Evolutionary conservation across 1,140 invertebrate genomes (phyloP), one percentile per base, ranked within the genome.

Genomic region (Rhyacophila brunnea): DNA sequence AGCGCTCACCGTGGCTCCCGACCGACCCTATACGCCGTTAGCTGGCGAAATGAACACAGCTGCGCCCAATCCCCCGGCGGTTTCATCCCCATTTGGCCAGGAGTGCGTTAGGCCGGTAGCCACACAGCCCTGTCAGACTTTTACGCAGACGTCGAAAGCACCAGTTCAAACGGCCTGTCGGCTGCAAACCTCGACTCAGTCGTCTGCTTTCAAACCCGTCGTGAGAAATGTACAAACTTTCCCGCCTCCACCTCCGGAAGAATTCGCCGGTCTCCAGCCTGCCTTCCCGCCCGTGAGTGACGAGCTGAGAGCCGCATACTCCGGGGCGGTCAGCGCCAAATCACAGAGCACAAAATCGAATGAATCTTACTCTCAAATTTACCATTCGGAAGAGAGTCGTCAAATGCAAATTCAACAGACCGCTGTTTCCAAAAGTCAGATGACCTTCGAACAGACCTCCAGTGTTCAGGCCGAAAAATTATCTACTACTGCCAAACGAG

Each of bases 1-100:
- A 52, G 88, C 88, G 2, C 67, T 91, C n/a, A 87, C 82, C 34
- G 86, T 84, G 53, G 89, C 88, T 1, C 85, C 88, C 2, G 85
- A 89, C 49, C 70, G 74, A 47, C 76, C 80, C 1, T 83, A 78
- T 53, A 81, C 78, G 63, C 80, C 79, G 34, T 75, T 82, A 44
- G 71, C 73, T 6, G 57, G 62, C 15, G 71, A 75, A 44, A 13
- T 19, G 5, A 9, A 35, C 46, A 58, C 20, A 20, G 11, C 32
- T 14, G 9, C 6, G 14, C 49, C 38, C 15, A 34, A 50, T 23
- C 19, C 14, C 9, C 6, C 6, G 14, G 38, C 38, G 10, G 14
- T 20, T 42, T 52, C 50, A 15, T 23, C 45, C n/a, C 49, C 46
- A 18, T 23, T 51, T 17, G n/a, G 42, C 32, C 55, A 58, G 43